phyloP scores from a whole-genome alignment of 2,797 vertebrate genomes.

The Carcharodon carcharias region DNA sequence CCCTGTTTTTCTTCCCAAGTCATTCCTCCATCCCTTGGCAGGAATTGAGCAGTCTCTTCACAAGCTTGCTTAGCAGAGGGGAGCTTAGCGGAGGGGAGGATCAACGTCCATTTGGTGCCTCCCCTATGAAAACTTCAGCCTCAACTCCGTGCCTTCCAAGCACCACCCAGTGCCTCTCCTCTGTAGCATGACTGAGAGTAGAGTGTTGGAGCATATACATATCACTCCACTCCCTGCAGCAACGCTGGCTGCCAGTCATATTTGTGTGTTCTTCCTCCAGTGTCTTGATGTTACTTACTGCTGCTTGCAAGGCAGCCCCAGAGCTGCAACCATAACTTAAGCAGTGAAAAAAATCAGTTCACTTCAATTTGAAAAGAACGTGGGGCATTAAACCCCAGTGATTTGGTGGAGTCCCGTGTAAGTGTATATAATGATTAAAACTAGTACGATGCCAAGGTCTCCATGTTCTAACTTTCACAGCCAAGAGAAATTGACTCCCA shows the following conservation, averaged over 20 bases:
- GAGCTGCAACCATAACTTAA: background rate
- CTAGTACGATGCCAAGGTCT: background rate
- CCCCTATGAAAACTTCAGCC: background rate
- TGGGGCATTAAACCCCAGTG: background rate
- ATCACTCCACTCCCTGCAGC: background rate
- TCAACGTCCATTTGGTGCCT: background rate
- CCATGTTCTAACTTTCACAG: background rate
- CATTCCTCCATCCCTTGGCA: background rate
- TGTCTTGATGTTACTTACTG: background rate
- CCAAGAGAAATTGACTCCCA: background rate
- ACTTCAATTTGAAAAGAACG: background rate
- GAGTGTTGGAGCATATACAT: background rate
- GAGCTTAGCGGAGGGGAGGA: rapidly evolving
- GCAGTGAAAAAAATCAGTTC: background rate
- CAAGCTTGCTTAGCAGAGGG: background rate
- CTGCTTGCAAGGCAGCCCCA: too few species aligned
- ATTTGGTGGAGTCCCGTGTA: background rate
- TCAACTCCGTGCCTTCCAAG: background rate
- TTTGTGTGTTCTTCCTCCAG: background rate
- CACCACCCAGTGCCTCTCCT: too few species aligned
- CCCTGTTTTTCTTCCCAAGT: background rate
- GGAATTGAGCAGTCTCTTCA: background rate
- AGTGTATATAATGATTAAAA: background rate
- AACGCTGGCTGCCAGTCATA: background rate
- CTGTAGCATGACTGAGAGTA: background rate